Evolutionary conservation across 2,888 invertebrate species (phyloP).

Genomic region (Spilarctia lutea): DNA sequence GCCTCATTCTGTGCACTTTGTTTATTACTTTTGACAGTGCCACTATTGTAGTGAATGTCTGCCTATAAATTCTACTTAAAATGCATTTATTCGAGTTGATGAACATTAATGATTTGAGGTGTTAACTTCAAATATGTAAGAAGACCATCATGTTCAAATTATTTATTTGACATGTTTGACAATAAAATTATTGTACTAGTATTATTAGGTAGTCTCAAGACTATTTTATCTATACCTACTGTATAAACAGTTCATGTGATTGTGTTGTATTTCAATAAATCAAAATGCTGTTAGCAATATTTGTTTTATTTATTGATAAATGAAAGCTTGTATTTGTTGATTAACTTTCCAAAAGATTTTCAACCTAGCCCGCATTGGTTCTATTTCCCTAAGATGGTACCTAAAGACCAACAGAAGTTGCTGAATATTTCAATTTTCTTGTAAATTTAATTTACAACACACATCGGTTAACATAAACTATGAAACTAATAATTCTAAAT

Average conservation of each 20-base stretch:
- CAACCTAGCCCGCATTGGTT: neutral
- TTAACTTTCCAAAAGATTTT: neutral
- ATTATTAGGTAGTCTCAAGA: slow-evolving; percentile 77
- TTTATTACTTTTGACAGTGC: slow-evolving; percentile 24
- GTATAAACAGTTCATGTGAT: slow-evolving; percentile 77
- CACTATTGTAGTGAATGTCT: slow-evolving; percentile 19
- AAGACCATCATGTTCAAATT: slow-evolving; percentile 60
- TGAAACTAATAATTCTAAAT: too few species aligned
- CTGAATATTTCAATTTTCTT: too few species aligned
- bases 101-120: slow-evolving; percentile 36
- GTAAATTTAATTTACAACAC: too few species aligned
- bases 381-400: too few species aligned
- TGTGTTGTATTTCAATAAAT: slow-evolving; percentile 84
- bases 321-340: neutral
- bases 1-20: slow-evolving; percentile 24
- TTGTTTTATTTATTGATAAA: slow-evolving; percentile 34
- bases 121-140: slow-evolving; percentile 38
- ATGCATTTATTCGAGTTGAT: slow-evolving; percentile 42
- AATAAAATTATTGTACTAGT: slow-evolving; percentile 82
- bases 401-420: too few species aligned
- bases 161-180: slow-evolving; percentile 82
- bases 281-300: slow-evolving; percentile 71
- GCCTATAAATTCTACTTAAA: slow-evolving; percentile 31
- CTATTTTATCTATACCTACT: slow-evolving; percentile 72
- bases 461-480: too few species aligned